These are phyloP conservation scores for Mirounga angustirostris DNA, from an alignment of 2,113 vertebrate species.

Conservation along the genomic window DNA sequence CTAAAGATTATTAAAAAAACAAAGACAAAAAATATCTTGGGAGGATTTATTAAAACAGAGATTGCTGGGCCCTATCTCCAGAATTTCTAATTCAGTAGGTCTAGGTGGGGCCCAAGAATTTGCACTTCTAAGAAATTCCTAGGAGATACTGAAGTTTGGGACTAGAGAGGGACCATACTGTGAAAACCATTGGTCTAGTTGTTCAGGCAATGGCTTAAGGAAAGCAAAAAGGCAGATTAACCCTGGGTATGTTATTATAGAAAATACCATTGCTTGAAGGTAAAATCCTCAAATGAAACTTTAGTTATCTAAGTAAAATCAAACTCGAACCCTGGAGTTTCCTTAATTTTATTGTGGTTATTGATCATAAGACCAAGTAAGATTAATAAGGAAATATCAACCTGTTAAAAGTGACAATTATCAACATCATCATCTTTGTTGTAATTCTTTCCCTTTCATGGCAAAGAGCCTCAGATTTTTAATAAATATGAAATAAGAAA, in stretches of 20 bases:
- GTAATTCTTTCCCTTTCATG: neutral
- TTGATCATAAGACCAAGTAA: neutral
- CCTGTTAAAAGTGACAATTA: neutral
- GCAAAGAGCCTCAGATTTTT: neutral
- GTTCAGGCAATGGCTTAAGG: neutral
- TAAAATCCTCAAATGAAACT: slow-evolving; percentile 38
- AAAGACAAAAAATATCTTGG: neutral
- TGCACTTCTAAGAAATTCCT: neutral
- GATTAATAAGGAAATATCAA: neutral
- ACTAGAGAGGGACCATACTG: neutral
- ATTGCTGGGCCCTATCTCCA: neutral
- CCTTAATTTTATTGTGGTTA: neutral
- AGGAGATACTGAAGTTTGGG: neutral
- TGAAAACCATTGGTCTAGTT: neutral
- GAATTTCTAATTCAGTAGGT: neutral
- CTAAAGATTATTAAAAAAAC: neutral
- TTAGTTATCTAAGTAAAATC: slow-evolving; percentile 26
- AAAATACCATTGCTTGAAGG: neutral
- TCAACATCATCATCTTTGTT: neutral
- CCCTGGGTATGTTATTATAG: neutral
- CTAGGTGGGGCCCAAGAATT: neutral
- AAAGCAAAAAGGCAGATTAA: neutral
- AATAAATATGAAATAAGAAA: neutral
- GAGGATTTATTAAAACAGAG: neutral
- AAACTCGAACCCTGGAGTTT: neutral